phyloP scores from a whole-genome alignment of 2,888 invertebrate genomes.

The Dryomyza anilis region DNA sequence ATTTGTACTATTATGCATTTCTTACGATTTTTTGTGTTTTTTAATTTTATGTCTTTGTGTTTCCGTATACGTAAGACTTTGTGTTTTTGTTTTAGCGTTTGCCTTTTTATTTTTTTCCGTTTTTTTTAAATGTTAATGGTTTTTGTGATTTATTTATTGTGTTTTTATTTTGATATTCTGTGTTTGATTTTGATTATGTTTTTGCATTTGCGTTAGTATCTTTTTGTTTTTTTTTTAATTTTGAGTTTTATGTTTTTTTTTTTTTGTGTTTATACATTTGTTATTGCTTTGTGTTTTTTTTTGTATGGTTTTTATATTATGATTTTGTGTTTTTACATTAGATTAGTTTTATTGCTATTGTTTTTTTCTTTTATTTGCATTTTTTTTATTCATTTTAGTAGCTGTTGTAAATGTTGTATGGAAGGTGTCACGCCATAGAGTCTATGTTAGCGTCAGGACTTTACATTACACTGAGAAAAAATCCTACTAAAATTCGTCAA shows the following conservation, averaged over 20 bases:
- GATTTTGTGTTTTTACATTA: not conserved
- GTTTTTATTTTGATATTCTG: not conserved
- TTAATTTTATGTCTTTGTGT: not conserved
- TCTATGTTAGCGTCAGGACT: too few relatives aligned
- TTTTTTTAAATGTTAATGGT: not conserved
- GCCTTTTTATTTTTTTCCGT: too few relatives aligned
- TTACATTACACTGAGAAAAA: too few relatives aligned
- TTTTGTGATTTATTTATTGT: not conserved
- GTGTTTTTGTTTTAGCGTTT: too few relatives aligned
- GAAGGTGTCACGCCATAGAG: too few relatives aligned
- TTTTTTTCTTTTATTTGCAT: not conserved
- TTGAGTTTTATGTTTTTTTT: not conserved
- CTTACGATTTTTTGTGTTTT: not conserved
- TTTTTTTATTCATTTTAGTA: not conserved
- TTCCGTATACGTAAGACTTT: too few relatives aligned
- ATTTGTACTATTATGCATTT: not conserved
- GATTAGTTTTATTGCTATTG: not conserved
- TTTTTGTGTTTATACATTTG: not conserved
- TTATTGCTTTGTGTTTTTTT: not conserved
- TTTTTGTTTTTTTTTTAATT: not conserved
- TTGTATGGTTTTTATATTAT: not conserved
- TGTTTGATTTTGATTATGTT: not conserved
- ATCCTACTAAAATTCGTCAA: too few relatives aligned
- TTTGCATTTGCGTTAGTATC: not conserved
- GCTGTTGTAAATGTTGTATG: not conserved